A percentile compares a stretch with the other conserved stretches of the same genome.
Conservation (phyloP, 2,797 vertebrate genomes). For the Phataginus tetradactyla region DNA sequence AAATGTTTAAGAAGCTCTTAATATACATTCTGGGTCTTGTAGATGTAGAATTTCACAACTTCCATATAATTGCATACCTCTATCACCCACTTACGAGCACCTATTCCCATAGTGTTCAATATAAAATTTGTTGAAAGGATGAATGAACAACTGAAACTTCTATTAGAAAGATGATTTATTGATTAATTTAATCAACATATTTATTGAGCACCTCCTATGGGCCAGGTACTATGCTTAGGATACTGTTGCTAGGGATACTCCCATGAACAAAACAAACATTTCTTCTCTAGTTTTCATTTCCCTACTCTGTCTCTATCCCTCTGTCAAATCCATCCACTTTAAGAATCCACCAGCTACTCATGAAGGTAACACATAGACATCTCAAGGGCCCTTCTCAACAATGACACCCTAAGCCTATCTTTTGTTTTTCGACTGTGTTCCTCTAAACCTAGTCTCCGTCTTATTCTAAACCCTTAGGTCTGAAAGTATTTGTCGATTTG, state of each 20-base stretch:
- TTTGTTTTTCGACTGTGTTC: neutral
- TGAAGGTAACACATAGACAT: neutral
- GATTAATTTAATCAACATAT: neutral
- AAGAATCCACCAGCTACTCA: neutral
- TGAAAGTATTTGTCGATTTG: constrained; percentile 20
- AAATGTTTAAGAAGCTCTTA: neutral
- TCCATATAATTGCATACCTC: neutral
- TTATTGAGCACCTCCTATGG: neutral
- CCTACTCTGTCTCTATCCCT: neutral
- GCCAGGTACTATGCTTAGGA: neutral
- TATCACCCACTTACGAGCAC: neutral
- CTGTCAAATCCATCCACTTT: neutral
- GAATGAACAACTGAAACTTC: neutral
- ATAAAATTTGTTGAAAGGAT: neutral
- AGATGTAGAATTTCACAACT: constrained; percentile 21
- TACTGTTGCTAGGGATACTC: neutral
- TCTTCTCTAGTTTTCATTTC: constrained; percentile 1
- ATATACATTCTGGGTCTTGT: neutral
- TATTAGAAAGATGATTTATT: neutral
- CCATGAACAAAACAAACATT: neutral
- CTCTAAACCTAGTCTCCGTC: neutral
- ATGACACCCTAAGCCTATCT: neutral
- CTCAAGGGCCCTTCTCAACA: neutral
- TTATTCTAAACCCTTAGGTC: neutral
- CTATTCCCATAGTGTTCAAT: neutral